Evolutionary conservation across 2,113 vertebrate genomes (phyloP).

Genomic region (Prietella phreatophila): DNA sequence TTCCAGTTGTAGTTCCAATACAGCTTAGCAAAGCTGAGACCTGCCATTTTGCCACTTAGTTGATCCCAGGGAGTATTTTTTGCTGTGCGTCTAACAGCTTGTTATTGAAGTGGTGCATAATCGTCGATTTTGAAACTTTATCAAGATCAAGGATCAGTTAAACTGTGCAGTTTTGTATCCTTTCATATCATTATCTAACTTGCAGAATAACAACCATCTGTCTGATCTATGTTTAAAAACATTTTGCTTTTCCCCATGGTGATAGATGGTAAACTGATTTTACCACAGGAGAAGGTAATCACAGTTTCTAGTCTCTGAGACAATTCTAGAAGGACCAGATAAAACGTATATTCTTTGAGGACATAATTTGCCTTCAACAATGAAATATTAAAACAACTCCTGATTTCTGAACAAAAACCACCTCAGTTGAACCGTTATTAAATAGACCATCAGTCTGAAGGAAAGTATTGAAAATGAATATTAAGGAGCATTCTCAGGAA

Average conservation of each 20-base stretch:
- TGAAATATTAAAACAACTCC: background rate
- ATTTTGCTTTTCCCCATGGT: no score
- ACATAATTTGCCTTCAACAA: background rate
- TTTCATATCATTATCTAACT: background rate
- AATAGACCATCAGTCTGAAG: no score
- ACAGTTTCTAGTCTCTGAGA: background rate
- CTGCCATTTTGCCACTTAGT: background rate
- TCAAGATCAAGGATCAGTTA: background rate
- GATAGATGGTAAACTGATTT: no score
- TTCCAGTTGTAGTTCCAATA: background rate
- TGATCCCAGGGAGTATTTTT: background rate
- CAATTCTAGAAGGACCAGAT: background rate
- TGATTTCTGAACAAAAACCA: background rate
- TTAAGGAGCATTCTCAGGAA: background rate
- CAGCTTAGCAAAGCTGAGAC: background rate
- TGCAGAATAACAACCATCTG: background rate
- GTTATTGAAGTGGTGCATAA: background rate
- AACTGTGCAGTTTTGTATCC: background rate
- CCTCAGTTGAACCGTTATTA: no score
- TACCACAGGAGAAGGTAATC: no score
- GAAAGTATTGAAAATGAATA: background rate
- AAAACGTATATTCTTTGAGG: background rate
- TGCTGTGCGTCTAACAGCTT: background rate
- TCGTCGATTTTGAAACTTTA: background rate
- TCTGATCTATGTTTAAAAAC: background rate